Conservation (phyloP, 1,140 invertebrate genomes). For the Lycorma delicatula region DNA sequence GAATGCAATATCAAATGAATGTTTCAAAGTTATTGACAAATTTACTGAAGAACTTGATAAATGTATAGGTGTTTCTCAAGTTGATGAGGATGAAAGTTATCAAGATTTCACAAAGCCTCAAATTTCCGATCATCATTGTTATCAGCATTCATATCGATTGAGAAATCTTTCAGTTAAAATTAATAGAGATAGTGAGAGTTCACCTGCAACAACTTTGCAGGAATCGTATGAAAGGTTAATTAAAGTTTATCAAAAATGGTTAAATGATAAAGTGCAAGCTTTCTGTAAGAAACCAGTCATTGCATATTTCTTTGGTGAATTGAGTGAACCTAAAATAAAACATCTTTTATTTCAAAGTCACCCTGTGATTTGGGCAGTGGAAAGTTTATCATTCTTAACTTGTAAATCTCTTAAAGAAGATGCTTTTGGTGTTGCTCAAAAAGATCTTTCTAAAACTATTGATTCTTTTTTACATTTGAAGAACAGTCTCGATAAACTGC, state of each 20-base stretch:
- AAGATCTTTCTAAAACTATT: slow-evolving; percentile 60
- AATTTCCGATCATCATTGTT: neutral
- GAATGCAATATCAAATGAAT: slow-evolving; percentile 55
- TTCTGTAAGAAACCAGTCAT: slow-evolving; percentile 9
- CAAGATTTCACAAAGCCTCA: neutral
- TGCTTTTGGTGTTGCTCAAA: slow-evolving; percentile 68
- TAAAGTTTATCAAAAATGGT: slow-evolving; percentile 2
- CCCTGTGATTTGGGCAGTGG: slow-evolving; percentile 56
- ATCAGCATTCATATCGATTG: neutral
- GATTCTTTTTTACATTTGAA: slow-evolving; percentile 54
- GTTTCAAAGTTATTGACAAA: slow-evolving; percentile 47
- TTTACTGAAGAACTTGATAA: slow-evolving; percentile 47
- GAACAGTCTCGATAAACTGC: slow-evolving; percentile 57
- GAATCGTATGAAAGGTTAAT: neutral
- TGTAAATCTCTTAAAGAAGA: slow-evolving; percentile 63
- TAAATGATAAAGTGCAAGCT: slow-evolving; percentile 1
- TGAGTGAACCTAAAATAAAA: slow-evolving; percentile 10
- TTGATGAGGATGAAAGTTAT: neutral
- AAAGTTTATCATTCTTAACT: slow-evolving; percentile 57
- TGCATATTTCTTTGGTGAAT: slow-evolving; percentile 14
- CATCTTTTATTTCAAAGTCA: slow-evolving; percentile 41
- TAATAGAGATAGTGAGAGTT: neutral
- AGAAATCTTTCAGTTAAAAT: neutral
- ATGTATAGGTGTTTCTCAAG: neutral
- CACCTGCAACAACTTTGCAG: neutral